Evolutionary conservation across 2,888 invertebrate species (phyloP).

Genomic region (Terebella lapidaria): DNA sequence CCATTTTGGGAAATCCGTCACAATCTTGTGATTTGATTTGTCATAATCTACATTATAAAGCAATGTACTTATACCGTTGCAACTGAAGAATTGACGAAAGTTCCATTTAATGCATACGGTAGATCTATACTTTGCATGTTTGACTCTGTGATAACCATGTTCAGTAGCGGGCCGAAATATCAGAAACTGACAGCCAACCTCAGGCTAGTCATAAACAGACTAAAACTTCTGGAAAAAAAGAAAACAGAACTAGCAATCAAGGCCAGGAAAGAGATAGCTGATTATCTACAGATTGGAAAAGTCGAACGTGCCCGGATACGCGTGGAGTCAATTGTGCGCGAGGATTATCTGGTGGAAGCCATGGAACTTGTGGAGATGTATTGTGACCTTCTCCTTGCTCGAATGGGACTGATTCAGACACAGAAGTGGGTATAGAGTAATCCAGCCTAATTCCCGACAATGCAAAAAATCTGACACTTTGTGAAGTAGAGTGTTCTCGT

Average conservation of each 20-base stretch:
- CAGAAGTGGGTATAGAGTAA: conserved; percentile 40
- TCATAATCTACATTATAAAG: too few species aligned
- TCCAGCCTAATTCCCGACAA: too few species aligned
- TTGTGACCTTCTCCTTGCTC: conserved; percentile 89
- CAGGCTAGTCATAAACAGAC: conserved; percentile 72
- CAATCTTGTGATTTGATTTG: too few species aligned
- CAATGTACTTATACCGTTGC: too few species aligned
- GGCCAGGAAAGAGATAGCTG: conserved; percentile 93
- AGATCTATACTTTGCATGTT: too few species aligned
- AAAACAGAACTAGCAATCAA: conserved; percentile 88
- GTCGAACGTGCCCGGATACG: conserved; percentile 79
- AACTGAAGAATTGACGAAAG: too few species aligned
- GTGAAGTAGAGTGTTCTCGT: too few species aligned
- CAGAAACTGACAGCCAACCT: conserved; percentile 91
- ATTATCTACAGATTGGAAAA: conserved; percentile 63
- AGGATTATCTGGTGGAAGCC: conserved; percentile 98
- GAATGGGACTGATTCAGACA: conserved; percentile 82
- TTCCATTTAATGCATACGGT: too few species aligned
- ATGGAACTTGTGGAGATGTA: conserved; percentile 99
- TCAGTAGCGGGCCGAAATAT: conserved; percentile 26
- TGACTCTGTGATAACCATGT: too few species aligned
- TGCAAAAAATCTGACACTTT: too few species aligned
- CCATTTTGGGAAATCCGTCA: too few species aligned
- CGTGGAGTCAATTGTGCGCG: conserved; percentile 97
- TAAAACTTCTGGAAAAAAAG: conserved; percentile 92